phyloP scores from a whole-genome alignment of 2,113 vertebrate genomes.

The Coptodon bakossiorum region DNA sequence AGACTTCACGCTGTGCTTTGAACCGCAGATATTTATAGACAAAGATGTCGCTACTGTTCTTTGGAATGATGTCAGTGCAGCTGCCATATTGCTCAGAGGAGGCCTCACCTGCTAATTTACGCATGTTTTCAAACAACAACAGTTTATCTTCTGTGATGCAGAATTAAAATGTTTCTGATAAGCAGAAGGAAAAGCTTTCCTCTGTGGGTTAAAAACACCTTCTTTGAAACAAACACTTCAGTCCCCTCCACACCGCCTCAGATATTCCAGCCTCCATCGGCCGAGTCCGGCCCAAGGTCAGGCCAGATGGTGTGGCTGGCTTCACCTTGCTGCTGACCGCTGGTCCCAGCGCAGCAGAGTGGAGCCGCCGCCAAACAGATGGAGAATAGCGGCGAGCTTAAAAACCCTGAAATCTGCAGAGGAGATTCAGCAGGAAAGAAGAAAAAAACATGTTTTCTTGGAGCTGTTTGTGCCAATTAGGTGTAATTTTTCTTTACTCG shows the following conservation, averaged over 20 bases:
- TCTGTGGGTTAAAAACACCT: neutral
- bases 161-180: neutral
- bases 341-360: conserved; percentile 44
- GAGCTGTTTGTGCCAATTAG: conserved; percentile 52
- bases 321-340: conserved; percentile 71
- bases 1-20: neutral
- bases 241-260: neutral
- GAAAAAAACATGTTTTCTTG: conserved; percentile 9
- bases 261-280: neutral
- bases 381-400: conserved; percentile 50
- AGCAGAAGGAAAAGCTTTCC: neutral
- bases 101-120: neutral
- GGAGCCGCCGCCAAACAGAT: conserved; percentile 64
- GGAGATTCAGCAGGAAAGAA: conserved; percentile 12
- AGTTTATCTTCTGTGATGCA: neutral
- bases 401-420: conserved; percentile 39
- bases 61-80: neutral
- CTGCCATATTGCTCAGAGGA: neutral
- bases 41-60: neutral
- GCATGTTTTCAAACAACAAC: neutral
- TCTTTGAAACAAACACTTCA: neutral
- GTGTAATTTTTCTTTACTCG: neutral
- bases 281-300: conserved; percentile 53
- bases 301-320: conserved; percentile 66
- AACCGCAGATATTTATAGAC: neutral